Base-by-base conservation (phyloP, 37 sponge, comb jelly and placozoan species). In the Mnemiopsis leidyi region DNA sequence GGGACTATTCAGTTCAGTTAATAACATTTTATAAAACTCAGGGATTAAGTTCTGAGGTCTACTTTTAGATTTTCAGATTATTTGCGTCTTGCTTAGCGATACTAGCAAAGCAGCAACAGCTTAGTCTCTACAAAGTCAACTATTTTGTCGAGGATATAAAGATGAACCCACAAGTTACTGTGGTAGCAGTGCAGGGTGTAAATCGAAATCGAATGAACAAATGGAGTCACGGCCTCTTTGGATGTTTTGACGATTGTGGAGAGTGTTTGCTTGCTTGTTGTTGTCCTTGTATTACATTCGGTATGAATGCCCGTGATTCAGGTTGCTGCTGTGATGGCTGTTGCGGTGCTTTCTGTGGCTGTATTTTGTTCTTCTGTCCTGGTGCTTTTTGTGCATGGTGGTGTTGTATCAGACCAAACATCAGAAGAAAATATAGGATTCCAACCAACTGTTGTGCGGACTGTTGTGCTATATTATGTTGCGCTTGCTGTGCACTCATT, bases 301-400 rank as follows among this genome's bases (percentile, higher is more conserved):
- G 73, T 3, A 25, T 71, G 2, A 7, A 23, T 30, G 26, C 26
- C 29, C 73, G 73, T 25, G 73, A 71, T 18, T 3, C 73, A 25
- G 73, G 73, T 30, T 71, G 26, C 73, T 71, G 73, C 29, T 71
- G 73, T 71, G 73, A 71, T 3, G 73, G 73, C 3, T 71, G 73
- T 30, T 71, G 73, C 21, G 73, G 73, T 5, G 73, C 25, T n/a
- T n/a, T n/a, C n/a, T n/a, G n/a, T n/a, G n/a, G n/a, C n/a, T n/a
- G n/a, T n/a, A n/a, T n/a, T n/a, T 23, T 18, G 2, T 3, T 23
- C 73, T 71, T 23, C 73, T 25, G 29, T 23, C 16, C 73, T 3
- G 23, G 16, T 71, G 25, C 21, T 23, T 30, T n/a, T 3, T 3
- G 3, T 25, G 25, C 73, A 25, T 71, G 73, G 73, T 25, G 25